Conservation (phyloP, 2,797 vertebrate genomes). For the Amphiprion clarkii region DNA sequence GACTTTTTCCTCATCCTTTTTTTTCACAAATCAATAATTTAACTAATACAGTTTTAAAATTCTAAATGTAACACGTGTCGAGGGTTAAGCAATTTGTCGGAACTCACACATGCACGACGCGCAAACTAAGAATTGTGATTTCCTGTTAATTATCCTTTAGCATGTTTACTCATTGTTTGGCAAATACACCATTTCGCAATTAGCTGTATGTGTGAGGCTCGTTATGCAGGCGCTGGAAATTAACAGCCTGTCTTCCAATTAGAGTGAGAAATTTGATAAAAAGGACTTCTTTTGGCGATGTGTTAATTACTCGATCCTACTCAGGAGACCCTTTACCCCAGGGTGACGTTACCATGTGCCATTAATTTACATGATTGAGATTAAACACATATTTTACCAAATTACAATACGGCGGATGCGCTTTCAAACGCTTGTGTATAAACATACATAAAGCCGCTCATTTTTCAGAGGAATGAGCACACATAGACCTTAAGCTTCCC, state of each 20-base stretch:
- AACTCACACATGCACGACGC: neutral
- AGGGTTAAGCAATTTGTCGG: neutral
- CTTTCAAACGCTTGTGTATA: slow-evolving; percentile 46
- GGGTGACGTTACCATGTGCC: slow-evolving; percentile 75
- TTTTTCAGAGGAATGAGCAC: slow-evolving; percentile 36
- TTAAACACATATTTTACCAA: slow-evolving; percentile 69
- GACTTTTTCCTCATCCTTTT: no score
- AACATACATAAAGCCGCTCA: slow-evolving; percentile 10
- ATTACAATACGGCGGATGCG: slow-evolving; percentile 37
- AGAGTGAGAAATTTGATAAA: slow-evolving; percentile 75
- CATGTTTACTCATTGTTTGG: slow-evolving; percentile 42
- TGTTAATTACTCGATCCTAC: slow-evolving; percentile 83
- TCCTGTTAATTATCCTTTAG: slow-evolving; percentile 20
- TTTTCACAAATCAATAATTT: no score
- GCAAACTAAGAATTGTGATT: slow-evolving; percentile 2
- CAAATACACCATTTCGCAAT: slow-evolving; percentile 40
- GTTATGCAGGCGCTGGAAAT: slow-evolving; percentile 57
- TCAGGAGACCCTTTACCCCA: slow-evolving; percentile 74
- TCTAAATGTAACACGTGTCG: neutral
- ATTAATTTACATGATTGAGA: slow-evolving; percentile 78
- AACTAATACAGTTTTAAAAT: neutral
- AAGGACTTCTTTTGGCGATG: slow-evolving; percentile 77
- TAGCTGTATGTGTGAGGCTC: slow-evolving; percentile 30
- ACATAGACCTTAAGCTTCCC: slow-evolving; percentile 24
- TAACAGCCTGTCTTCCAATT: slow-evolving; percentile 74